Conservation (phyloP, 2,797 vertebrate genomes). For the Furcifer pardalis region DNA sequence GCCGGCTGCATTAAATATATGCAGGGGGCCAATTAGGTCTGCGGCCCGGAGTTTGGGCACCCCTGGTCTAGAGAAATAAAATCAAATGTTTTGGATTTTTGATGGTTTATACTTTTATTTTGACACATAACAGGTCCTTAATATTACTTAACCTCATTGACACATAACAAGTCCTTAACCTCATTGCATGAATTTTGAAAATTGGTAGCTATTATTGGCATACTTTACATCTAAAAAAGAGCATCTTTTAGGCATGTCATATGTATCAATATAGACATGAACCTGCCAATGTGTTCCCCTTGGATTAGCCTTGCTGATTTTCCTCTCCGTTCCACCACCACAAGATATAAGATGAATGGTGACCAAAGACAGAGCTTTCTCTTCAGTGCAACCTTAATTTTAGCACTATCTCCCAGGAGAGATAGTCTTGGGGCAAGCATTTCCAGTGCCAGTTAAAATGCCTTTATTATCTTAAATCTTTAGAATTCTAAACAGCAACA, state of each 20-base stretch:
- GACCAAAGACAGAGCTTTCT: background rate
- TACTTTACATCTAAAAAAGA: background rate
- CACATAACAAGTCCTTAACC: background rate
- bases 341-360: background rate
- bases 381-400: background rate
- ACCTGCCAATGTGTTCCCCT: background rate
- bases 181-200: background rate
- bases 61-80: background rate
- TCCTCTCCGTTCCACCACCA: background rate
- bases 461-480: background rate
- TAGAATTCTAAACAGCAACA: no score
- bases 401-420: no score
- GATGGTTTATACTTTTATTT: background rate
- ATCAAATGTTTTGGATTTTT: background rate
- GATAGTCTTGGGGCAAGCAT: no score
- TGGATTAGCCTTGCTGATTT: background rate
- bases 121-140: background rate
- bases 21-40: no score
- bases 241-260: background rate
- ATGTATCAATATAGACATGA: background rate
- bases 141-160: no score
- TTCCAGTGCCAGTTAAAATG: background rate
- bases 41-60: no score
- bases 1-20: no score
- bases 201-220: background rate